Base-by-base conservation (phyloP, 2,113 vertebrate genomes). In the Alexandromys fortis region DNA sequence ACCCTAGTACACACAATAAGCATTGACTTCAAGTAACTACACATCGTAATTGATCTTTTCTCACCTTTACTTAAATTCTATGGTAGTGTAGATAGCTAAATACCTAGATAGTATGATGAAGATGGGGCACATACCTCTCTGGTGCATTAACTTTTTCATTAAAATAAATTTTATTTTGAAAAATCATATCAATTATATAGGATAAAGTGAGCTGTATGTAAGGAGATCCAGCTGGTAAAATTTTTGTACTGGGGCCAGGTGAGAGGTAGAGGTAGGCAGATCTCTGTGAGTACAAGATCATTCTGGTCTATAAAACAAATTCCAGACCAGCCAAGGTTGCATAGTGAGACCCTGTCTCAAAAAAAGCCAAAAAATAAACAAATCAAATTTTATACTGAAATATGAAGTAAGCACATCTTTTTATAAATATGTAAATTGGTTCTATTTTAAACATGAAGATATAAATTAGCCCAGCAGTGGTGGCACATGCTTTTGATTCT, bases 31-130 rank as follows among this genome's bases (percentile, higher is more conserved):
- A 45, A 85, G 24, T 10, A 65, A 42, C 65, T 82, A 16, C 38
- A 90, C 26, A 83, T 6, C 55, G 38, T 26, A 28, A 75, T 79
- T 90, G 65, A 92, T 28, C 73, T 88, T 92, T 95, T 89, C 86
- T 96, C 72, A 86, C 26, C 70, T 87, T 92, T 95, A 52, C 42
- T 75, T 89, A 63, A 28, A 83, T 88, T 22, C 19, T n/a, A 86
- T 52, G 58, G 86, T 75, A 83, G 13, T 33, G n/a, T 67, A 42
- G 21, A 47, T 79, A 90, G 94, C 12, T n/a, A 61, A 94, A 88
- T 49, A 35, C 42, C 26, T 26, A 22, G 6, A 8, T 26, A 33
- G 42, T 67, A 22, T 47, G 5, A 86, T 65, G 21, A 47, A 86
- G 42, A 67, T 38, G 30, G 83, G 38, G 28, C 17, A 68, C 79